These are phyloP conservation scores for Otus scops DNA, from an alignment of 2,797 vertebrate genomes.

Conservation along the genomic window DNA sequence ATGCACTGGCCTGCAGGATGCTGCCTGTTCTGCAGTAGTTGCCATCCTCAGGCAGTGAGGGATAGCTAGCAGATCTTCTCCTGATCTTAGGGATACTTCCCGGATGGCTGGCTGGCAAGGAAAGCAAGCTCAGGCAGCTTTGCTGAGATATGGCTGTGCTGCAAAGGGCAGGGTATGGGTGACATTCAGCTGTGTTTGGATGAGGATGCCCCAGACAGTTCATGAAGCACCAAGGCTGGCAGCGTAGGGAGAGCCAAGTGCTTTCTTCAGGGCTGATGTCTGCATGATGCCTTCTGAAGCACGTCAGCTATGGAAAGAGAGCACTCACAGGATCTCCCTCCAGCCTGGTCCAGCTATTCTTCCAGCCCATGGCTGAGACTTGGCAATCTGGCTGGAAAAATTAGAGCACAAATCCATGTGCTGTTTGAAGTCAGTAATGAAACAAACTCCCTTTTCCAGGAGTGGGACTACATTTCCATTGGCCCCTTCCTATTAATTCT, in stretches of 20 bases:
- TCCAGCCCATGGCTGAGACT: neutral
- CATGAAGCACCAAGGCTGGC: neutral
- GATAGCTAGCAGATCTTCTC: neutral
- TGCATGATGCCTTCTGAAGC: neutral
- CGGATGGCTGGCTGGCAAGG: neutral
- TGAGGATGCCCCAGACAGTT: neutral
- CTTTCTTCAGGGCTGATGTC: neutral
- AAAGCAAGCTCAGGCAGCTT: neutral
- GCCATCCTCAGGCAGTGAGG: neutral
- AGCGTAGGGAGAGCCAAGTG: neutral
- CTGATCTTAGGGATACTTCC: neutral
- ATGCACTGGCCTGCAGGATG: neutral
- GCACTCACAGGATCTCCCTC: neutral
- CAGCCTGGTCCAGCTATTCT: neutral
- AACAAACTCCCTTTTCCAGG: slow-evolving; percentile 15
- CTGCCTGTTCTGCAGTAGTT: neutral
- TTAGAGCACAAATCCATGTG: neutral
- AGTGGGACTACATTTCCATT: slow-evolving; percentile 9
- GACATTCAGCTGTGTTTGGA: neutral
- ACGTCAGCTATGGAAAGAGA: neutral
- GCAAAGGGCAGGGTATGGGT: accelerated
- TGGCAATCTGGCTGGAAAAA: slow-evolving; percentile 48
- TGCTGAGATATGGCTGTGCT: neutral
- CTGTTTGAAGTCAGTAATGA: slow-evolving; percentile 35
- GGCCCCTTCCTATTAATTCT: neutral